Percentiles rank a stretch among this genome's conserved stretches.
Conservation (phyloP, 2,797 vertebrate genomes). For the Sandelia bainsii region DNA sequence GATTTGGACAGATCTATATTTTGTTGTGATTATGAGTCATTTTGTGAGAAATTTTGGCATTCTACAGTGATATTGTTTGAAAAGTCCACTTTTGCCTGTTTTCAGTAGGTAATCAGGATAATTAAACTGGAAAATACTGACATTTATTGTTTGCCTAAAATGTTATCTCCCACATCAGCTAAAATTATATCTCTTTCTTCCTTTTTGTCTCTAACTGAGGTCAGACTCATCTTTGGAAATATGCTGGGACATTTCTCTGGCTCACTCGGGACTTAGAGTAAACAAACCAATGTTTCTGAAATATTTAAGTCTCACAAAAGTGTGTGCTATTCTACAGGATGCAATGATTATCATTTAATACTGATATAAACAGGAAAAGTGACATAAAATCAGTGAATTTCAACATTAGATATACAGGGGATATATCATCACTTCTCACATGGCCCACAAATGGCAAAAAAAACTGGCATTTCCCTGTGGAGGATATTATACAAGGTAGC, state of each 20-base stretch:
- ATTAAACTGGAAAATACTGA: conserved; percentile 45
- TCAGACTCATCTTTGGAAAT: conserved; percentile 29
- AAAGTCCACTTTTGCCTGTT: not conserved
- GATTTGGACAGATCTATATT: conserved; percentile 47
- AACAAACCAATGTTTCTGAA: conserved; percentile 53
- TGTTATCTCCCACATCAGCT: conserved; percentile 7
- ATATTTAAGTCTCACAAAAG: conserved; percentile 45
- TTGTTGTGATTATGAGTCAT: conserved; percentile 49
- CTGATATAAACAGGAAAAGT: conserved; percentile 15
- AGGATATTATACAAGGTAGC: conserved; percentile 60
- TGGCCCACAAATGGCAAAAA: conserved; percentile 28
- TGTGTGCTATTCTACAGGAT: conserved; percentile 17
- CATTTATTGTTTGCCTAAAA: conserved; percentile 21
- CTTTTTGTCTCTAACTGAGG: conserved; percentile 14
- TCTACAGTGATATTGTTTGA: not conserved
- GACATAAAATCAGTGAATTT: not conserved
- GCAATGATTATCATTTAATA: conserved; percentile 1
- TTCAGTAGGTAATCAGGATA: conserved; percentile 13
- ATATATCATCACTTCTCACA: conserved; percentile 23
- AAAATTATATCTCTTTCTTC: not conserved
- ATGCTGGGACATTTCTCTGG: conserved; percentile 32
- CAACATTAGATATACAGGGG: conserved; percentile 7
- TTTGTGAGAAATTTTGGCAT: conserved; percentile 27
- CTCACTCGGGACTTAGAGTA: conserved; percentile 31
- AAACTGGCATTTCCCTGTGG: conserved; percentile 53